These are phyloP conservation scores for Plagodis dolabraria DNA, from an alignment of 2,888 invertebrate genomes.

Conservation along the genomic window DNA sequence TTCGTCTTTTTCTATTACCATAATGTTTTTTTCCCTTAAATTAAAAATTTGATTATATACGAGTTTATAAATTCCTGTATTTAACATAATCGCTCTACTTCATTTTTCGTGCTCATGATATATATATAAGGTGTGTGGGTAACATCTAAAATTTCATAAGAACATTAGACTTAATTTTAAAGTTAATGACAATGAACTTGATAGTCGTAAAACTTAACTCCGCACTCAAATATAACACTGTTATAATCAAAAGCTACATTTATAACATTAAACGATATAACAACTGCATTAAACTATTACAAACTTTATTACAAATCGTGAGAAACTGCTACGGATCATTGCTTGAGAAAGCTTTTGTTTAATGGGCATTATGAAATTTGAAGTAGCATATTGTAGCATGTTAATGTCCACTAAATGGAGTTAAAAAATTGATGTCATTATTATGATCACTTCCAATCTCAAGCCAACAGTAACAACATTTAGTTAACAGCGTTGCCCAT, in stretches of 20 bases:
- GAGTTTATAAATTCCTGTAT: too few relatives aligned
- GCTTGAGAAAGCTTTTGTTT: slow-evolving; percentile 46
- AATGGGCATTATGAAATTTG: slow-evolving; percentile 23
- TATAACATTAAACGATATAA: slow-evolving; percentile 29
- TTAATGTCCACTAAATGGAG: slow-evolving; percentile 6
- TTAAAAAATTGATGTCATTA: not conserved
- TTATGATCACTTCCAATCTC: not conserved
- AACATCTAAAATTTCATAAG: too few relatives aligned
- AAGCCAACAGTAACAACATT: not conserved
- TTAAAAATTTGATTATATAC: too few relatives aligned
- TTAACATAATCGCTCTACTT: too few relatives aligned
- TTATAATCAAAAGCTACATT: slow-evolving; percentile 13
- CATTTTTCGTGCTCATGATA: too few relatives aligned
- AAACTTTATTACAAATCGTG: slow-evolving; percentile 42
- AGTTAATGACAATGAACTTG: not conserved
- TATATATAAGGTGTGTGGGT: too few relatives aligned
- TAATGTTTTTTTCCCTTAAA: too few relatives aligned
- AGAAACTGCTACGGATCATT: slow-evolving; percentile 55
- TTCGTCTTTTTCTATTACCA: too few relatives aligned
- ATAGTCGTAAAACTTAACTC: not conserved
- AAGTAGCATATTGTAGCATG: slow-evolving; percentile 14
- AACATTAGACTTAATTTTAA: too few relatives aligned
- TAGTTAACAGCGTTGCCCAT: too few relatives aligned
- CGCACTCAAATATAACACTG: slow-evolving; percentile 11
- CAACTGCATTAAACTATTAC: slow-evolving; percentile 24